phyloP scores from a whole-genome alignment of 2,797 vertebrate genomes.

The Margarornis squamiger region DNA sequence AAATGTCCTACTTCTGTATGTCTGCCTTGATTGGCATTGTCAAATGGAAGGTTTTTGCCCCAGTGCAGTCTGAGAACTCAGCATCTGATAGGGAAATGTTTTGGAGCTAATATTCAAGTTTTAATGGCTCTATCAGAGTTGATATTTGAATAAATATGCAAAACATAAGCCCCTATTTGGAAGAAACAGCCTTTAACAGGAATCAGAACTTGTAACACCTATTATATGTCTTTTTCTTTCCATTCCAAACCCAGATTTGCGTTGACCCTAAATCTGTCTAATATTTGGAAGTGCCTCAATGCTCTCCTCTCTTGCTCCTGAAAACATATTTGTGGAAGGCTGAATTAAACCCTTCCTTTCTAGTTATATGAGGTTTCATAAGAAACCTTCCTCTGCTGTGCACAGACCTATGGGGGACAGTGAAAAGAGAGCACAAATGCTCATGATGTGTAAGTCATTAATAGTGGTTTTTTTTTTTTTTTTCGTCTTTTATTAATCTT shows the following conservation, averaged over 20 bases:
- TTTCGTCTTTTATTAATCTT: neutral
- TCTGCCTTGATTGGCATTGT: rapidly evolving
- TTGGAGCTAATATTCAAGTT: neutral
- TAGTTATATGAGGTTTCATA: neutral
- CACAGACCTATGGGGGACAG: neutral
- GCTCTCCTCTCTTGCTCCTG: neutral
- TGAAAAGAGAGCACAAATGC: neutral
- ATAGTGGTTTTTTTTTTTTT: neutral
- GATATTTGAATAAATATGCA: neutral
- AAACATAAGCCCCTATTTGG: neutral
- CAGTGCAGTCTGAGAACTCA: neutral
- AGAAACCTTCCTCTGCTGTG: neutral
- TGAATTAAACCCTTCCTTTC: neutral
- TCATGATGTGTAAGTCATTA: neutral
- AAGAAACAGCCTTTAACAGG: neutral
- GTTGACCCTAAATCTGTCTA: neutral
- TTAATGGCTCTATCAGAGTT: neutral
- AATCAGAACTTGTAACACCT: neutral
- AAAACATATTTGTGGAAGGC: neutral
- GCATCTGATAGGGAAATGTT: neutral
- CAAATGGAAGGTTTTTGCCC: neutral
- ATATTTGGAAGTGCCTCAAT: neutral
- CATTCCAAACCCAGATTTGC: neutral
- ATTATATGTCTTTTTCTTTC: neutral
- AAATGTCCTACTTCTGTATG: neutral